Evolutionary conservation across 2,888 invertebrate genomes (phyloP), one percentile per base, ranked within the genome.

Genomic region (Yponomeuta evonymella): DNA sequence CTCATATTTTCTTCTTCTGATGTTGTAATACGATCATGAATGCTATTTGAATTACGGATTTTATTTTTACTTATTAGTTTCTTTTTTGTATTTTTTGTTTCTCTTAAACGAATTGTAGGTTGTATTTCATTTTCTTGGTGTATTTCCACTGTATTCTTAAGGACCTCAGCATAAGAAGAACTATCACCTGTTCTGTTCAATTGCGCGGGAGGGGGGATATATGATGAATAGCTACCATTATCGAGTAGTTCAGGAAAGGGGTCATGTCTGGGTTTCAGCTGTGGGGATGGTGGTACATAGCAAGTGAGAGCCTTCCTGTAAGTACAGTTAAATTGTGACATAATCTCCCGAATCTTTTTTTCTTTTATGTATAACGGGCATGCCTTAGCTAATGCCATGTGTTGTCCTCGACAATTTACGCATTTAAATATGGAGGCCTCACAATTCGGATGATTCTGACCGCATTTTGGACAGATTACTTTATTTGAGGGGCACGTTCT

Each of bases 331-430:
- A 70, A 11, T 64, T 64, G 36, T 11, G 71, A 68, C 75, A 74
- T 70, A 10, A 70, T 43, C 33, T 70, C 63, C 10, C 70, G 10
- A 9, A 70, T 63, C 15, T 63, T 62, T 15, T n/a, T 58, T 23
- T 70, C 70, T 33, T 63, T 70, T 36, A 63, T 8, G 36, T n/a
- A 70, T 6, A 63, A 15, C 4, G 70, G 70, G 63, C 70, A 70
- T 10, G 29, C 15, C n/a, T 63, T 70, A 4, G 33, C 63, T 10
- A 70, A 23, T 43, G 70, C 64, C 64, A 70, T 63, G n/a, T 70
- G 74, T 15, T 67, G 23, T 0, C 75, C 75, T 67, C 72, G 73
- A 36, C 75, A 75, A 43, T 75, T 75, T 5, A 71, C 4, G 64
- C 74, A 74, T 69, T 62, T 70, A 58, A 70, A 73, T 1, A 15